A percentile compares a stretch with the other conserved stretches of the same genome.
These are phyloP conservation scores for Okapia johnstoni DNA, from an alignment of 2,113 vertebrate genomes.

Conservation along the genomic window DNA sequence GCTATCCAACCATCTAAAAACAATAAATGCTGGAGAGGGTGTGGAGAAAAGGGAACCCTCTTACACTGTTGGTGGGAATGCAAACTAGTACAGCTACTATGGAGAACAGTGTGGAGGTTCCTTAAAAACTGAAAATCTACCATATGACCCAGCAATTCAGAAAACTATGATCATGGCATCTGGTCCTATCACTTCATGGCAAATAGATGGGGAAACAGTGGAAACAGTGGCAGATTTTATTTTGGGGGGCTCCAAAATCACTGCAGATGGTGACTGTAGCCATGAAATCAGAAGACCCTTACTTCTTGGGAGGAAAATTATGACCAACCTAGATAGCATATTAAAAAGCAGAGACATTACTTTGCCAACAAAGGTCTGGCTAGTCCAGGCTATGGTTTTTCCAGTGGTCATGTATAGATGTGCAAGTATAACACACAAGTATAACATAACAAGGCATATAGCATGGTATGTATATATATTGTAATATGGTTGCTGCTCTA, in stretches of 20 bases:
- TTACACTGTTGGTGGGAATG: background rate
- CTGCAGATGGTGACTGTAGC: too few species aligned
- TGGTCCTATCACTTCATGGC: too few species aligned
- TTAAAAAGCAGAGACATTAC: too few species aligned
- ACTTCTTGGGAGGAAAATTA: too few species aligned
- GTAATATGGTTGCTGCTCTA: background rate
- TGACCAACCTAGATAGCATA: too few species aligned
- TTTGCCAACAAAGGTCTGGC: too few species aligned
- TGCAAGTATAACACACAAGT: too few species aligned
- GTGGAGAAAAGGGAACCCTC: background rate
- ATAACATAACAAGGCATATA: accelerated
- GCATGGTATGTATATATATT: background rate
- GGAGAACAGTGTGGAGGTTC: background rate
- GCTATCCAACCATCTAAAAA: background rate
- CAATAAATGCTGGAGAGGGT: background rate
- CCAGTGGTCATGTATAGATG: background rate
- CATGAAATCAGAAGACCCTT: too few species aligned
- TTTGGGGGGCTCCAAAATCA: too few species aligned
- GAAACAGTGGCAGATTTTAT: too few species aligned
- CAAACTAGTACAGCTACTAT: background rate
- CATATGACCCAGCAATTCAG: background rate
- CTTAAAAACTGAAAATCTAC: background rate
- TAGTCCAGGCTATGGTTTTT: background rate
- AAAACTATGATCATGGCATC: too few species aligned
- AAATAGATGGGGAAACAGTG: too few species aligned